Evolutionary conservation across 2,797 vertebrate genomes (phyloP), one percentile per base, ranked within the genome.

Genomic region (Acridotheres tristis): DNA sequence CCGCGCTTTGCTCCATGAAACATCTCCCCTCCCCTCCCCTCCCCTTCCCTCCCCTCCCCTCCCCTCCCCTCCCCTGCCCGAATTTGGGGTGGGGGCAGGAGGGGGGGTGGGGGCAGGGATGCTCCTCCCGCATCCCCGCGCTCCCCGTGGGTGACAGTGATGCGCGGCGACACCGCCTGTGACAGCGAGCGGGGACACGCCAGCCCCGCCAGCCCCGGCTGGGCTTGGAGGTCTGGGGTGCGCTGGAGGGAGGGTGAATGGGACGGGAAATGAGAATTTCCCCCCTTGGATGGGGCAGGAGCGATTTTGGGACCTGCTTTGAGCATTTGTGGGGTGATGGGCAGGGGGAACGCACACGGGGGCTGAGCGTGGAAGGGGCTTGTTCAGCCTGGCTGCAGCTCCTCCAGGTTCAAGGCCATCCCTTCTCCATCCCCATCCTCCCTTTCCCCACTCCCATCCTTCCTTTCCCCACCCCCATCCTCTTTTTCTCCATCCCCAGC

Each of bases 51-150:
- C 48, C 29, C 27, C 3, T 38, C 54, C 1, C 58, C 36, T 36
- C 8, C 36, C 36, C 36, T 36, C 36, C n/a, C n/a, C n/a, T n/a
- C 36, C 36, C 38, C 74, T 38, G 38, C 43, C 75, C 55, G 92
- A 15, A 72, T 93, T 88, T 90, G 1, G 50, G 92, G 38, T 8
- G 36, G 3, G 47, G 27, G 27, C 38, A 48, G 32, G 62, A 25
- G 15, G 26, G 26, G 50, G 50, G 26, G 63, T 47, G 94, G 88
- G 92, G 94, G 94, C 55, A 88, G 93, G 94, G 96, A 91, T 50
- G 90, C 72, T 91, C 59, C 85, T 23, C 54, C 74, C 3, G 0
- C 55, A 4, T 11, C 40, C 40, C 40, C 11, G 38, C 38, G 38
- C 38, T 11, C 10, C 38, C 38, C 38, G 40, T 15, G 54, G 91